Percentiles rank a stretch among this genome's conserved stretches.
phyloP scores from a whole-genome alignment of 2,888 invertebrate species.

The Dascillus cervinus region DNA sequence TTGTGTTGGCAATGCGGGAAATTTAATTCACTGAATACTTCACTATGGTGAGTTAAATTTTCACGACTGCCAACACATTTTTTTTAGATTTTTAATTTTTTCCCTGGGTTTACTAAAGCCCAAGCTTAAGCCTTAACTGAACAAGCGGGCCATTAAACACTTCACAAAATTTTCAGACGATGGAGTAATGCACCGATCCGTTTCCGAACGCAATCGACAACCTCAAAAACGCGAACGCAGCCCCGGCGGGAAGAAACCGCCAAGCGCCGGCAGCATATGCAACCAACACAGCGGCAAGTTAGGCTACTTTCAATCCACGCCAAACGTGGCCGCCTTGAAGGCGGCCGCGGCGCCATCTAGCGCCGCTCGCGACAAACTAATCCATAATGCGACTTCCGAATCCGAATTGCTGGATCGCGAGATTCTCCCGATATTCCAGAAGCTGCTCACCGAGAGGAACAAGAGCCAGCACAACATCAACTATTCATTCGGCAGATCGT shows the following conservation, averaged over 20 bases:
- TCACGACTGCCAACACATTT: neutral
- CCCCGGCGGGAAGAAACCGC: constrained; percentile 27
- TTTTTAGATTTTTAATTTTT: neutral
- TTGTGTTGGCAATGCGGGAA: too few relatives aligned
- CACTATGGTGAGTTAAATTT: too few relatives aligned
- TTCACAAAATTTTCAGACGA: constrained; percentile 33
- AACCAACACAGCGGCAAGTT: constrained; percentile 40
- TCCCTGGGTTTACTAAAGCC: too few relatives aligned
- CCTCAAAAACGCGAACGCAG: constrained; percentile 34
- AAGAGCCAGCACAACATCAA: constrained; percentile 57
- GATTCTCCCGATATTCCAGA: constrained; percentile 86
- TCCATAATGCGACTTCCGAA: constrained; percentile 72
- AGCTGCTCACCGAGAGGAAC: constrained; percentile 78
- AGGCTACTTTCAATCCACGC: constrained; percentile 54
- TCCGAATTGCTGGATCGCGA: constrained; percentile 75
- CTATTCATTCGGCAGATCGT: constrained; percentile 73
- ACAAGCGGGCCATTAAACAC: too few relatives aligned
- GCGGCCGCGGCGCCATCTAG: constrained; percentile 14
- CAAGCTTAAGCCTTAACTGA: too few relatives aligned
- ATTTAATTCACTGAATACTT: too few relatives aligned
- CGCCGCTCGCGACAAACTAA: constrained; percentile 33
- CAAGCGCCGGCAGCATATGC: constrained; percentile 27
- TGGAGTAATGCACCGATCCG: constrained; percentile 36
- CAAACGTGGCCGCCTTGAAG: constrained; percentile 48
- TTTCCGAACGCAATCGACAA: constrained; percentile 38